Percentiles rank a stretch among this genome's conserved stretches.
phyloP scores from a whole-genome alignment of 2,113 vertebrate species.

The Macrotis lagotis region DNA sequence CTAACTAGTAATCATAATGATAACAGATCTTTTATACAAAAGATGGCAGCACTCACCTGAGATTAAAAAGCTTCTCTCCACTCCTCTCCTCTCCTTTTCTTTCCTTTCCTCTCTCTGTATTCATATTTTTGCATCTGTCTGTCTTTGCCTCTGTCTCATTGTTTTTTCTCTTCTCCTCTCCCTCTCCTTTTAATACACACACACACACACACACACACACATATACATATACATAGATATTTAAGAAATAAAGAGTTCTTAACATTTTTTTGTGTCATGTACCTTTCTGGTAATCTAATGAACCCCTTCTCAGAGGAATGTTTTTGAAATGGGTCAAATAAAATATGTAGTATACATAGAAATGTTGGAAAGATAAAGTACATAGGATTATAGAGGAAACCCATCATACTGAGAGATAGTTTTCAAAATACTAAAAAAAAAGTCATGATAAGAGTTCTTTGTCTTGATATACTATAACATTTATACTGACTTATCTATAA shows the following conservation, averaged over 20 bases:
- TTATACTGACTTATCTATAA: neutral
- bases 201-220: too few relatives aligned
- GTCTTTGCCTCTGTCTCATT: rapidly evolving
- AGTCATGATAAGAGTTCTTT: neutral
- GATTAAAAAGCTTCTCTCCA: too few relatives aligned
- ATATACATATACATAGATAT: too few relatives aligned
- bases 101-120: too few relatives aligned
- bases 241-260: neutral
- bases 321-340: neutral
- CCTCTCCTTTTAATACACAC: too few relatives aligned
- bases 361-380: neutral
- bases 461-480: neutral
- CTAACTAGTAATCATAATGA: neutral
- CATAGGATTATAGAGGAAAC: neutral
- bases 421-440: neutral
- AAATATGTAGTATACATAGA: neutral
- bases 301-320: neutral
- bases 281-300: neutral
- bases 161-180: too few relatives aligned
- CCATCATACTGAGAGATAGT: neutral
- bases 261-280: neutral
- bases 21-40: neutral
- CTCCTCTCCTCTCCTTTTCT: neutral
- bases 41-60: neutral
- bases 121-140: too few relatives aligned